A percentile compares a stretch with the other conserved stretches of the same genome.
Evolutionary conservation across 2,113 vertebrate genomes (phyloP).

Genomic region (Hippocampus mohnikei): DNA sequence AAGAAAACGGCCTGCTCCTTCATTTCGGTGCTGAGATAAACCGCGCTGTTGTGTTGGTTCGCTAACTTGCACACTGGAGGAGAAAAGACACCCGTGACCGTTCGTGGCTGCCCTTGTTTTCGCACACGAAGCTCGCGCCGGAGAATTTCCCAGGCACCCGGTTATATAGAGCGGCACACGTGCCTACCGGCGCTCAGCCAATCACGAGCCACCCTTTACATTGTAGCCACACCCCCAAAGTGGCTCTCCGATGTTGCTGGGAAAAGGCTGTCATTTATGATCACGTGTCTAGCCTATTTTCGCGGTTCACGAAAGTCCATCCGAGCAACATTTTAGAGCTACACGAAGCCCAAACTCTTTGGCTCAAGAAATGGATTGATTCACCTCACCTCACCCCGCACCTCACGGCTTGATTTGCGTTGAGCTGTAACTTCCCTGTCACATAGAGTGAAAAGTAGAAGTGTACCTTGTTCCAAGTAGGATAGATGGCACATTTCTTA

Average conservation of each 20-base stretch:
- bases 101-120: background rate
- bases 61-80: background rate
- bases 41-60: background rate
- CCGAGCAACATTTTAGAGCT: too few relatives aligned
- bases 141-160: constrained; percentile 26
- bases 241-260: background rate
- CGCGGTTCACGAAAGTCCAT: too few relatives aligned
- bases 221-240: constrained; percentile 40
- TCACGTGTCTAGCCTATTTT: too few relatives aligned
- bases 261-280: background rate
- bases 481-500: too few relatives aligned
- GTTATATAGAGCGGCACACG: constrained; percentile 51
- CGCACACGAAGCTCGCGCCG: constrained; percentile 12
- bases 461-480: too few relatives aligned
- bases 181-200: constrained; percentile 59
- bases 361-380: too few relatives aligned
- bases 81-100: background rate
- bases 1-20: constrained; percentile 26
- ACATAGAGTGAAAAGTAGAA: too few relatives aligned
- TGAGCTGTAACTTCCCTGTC: too few relatives aligned
- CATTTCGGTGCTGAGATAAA: constrained; percentile 45
- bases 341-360: too few relatives aligned
- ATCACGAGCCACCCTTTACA: constrained; percentile 42
- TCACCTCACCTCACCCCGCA: too few relatives aligned
- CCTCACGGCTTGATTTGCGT: too few relatives aligned